Conservation (phyloP, 30 jellyfish, hydroid and myxozoan genomes). For the Pelagia noctiluca region DNA sequence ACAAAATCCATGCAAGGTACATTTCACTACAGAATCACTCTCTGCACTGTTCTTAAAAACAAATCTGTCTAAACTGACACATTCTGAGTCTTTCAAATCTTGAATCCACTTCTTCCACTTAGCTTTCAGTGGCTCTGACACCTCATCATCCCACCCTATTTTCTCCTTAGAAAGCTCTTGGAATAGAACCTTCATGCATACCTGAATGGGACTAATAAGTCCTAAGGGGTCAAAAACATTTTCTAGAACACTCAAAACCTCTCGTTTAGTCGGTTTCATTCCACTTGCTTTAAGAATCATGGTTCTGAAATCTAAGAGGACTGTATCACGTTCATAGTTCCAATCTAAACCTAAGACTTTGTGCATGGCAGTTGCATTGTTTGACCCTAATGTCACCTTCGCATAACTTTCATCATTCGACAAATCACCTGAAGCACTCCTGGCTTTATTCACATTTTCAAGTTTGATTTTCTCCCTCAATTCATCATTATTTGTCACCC, state of each 20-base stretch:
- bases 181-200: background rate
- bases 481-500: constrained; percentile 35
- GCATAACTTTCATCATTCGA: too few relatives aligned
- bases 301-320: background rate
- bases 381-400: background rate
- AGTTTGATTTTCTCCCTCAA: too few relatives aligned
- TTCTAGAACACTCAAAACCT: background rate
- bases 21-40: background rate
- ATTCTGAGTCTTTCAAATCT: background rate
- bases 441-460: background rate
- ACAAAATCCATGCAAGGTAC: background rate
- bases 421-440: too few relatives aligned
- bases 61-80: background rate
- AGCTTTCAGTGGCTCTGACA: background rate
- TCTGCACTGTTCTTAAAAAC: too few relatives aligned
- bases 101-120: background rate
- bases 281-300: background rate
- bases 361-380: background rate
- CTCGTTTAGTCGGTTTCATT: background rate
- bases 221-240: constrained; percentile 7
- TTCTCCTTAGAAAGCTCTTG: constrained; percentile 1
- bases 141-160: constrained; percentile 17
- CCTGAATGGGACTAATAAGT: background rate
- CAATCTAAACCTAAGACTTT: background rate
- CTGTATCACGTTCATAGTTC: background rate